phyloP scores from a whole-genome alignment of 2,113 vertebrate genomes.

The Oncorhynchus tshawytscha region DNA sequence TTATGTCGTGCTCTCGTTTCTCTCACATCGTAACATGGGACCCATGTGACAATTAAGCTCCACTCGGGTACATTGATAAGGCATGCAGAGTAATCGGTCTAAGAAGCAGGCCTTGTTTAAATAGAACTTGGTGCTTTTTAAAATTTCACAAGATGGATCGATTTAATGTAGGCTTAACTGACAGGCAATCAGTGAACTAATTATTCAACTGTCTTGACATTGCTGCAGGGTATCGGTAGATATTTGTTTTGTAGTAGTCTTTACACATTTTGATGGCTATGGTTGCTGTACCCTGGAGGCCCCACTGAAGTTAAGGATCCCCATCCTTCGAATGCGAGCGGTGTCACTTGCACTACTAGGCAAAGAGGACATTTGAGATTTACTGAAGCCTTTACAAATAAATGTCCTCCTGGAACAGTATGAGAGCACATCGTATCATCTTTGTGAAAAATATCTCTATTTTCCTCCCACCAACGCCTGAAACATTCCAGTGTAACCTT shows the following conservation, averaged over 20 bases:
- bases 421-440: neutral
- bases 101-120: too few relatives aligned
- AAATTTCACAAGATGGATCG: too few relatives aligned
- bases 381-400: neutral
- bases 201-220: too few relatives aligned
- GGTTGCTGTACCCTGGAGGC: neutral
- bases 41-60: neutral
- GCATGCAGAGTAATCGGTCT: too few relatives aligned
- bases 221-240: too few relatives aligned
- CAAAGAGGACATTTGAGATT: neutral
- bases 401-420: neutral
- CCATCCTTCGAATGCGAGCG: neutral
- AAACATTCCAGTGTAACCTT: neutral
- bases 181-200: too few relatives aligned
- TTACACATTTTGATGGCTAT: neutral
- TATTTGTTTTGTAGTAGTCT: too few relatives aligned
- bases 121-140: too few relatives aligned
- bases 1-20: slow-evolving; percentile 28
- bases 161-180: too few relatives aligned
- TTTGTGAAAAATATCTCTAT: too few relatives aligned
- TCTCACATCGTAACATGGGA: slow-evolving; percentile 17
- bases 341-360: neutral
- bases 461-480: neutral
- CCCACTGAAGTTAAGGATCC: neutral
- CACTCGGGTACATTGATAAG: too few relatives aligned